phyloP scores from a whole-genome alignment of 2,797 vertebrate species.

The Trematomus bernacchii region DNA sequence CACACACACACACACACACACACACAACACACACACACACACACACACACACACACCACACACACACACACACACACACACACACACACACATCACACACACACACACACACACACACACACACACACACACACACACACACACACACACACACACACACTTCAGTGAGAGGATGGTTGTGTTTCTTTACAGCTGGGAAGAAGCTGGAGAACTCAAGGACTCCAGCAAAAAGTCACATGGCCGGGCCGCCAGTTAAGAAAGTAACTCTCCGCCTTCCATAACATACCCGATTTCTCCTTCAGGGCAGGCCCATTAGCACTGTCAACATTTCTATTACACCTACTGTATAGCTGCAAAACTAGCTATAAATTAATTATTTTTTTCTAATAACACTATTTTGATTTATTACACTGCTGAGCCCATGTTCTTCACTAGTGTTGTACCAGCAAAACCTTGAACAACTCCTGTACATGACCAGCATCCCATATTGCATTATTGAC shows the following conservation, averaged over 20 bases:
- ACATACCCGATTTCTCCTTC: background rate
- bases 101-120: too few species aligned
- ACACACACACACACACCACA: too few species aligned
- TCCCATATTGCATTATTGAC: slow-evolving; percentile 3
- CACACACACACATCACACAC: too few species aligned
- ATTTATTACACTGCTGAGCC: background rate
- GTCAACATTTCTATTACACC: background rate
- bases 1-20: background rate
- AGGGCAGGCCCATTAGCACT: background rate
- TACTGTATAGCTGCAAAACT: background rate
- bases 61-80: slow-evolving; percentile 31
- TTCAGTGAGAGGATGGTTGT: too few species aligned
- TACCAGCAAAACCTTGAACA: background rate
- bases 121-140: too few species aligned
- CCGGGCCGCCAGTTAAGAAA: background rate
- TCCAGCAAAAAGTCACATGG: slow-evolving; percentile 6
- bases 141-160: too few species aligned
- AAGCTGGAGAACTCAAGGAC: slow-evolving; percentile 21
- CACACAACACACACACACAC: too few species aligned
- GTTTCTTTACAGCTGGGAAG: background rate
- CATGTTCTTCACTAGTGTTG: background rate
- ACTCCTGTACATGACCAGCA: background rate
- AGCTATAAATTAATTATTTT: background rate
- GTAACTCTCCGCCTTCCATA: background rate
- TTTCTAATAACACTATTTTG: background rate